phyloP scores from a whole-genome alignment of 2,888 invertebrate species.

The Acanthopleura granulata region DNA sequence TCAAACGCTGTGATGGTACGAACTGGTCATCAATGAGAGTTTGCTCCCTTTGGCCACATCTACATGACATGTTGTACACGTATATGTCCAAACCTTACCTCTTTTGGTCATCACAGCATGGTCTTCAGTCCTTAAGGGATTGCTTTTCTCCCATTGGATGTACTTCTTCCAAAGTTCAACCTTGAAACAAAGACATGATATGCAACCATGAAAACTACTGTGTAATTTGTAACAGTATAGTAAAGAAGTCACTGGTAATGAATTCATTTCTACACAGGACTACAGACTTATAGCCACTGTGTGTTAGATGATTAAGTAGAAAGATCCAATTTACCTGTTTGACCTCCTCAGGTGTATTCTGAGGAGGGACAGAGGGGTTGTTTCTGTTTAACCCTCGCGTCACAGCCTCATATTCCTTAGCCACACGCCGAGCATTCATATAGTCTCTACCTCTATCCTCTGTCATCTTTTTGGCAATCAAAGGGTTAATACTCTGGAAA shows the following conservation, averaged over 20 bases:
- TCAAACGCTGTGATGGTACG: no score
- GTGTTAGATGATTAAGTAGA: no score
- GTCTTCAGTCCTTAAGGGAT: constrained; percentile 96
- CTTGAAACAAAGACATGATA: constrained; percentile 70
- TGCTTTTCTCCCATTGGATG: constrained; percentile 96
- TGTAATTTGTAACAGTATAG: no score
- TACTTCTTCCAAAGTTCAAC: constrained; percentile 99
- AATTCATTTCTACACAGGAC: neutral
- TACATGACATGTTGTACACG: neutral
- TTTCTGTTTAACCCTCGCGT: constrained; percentile 95
- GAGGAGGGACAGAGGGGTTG: constrained; percentile 96
- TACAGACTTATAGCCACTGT: no score
- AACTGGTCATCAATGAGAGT: no score
- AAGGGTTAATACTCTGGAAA: constrained; percentile 84
- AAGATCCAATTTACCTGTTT: constrained; percentile 81
- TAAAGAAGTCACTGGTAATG: constrained; percentile 2
- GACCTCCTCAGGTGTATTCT: constrained; percentile 85
- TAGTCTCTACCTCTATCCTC: constrained; percentile 95
- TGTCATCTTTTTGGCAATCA: constrained; percentile 97
- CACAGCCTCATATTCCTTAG: constrained; percentile 93
- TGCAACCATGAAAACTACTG: neutral
- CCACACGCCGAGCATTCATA: constrained; percentile 96
- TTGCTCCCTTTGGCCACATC: no score
- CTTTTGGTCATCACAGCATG: constrained; percentile 91
- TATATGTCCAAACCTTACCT: constrained; percentile 65